Evolutionary conservation across 2,888 invertebrate genomes (phyloP).

Genomic region (Drosophila antonietae): DNA sequence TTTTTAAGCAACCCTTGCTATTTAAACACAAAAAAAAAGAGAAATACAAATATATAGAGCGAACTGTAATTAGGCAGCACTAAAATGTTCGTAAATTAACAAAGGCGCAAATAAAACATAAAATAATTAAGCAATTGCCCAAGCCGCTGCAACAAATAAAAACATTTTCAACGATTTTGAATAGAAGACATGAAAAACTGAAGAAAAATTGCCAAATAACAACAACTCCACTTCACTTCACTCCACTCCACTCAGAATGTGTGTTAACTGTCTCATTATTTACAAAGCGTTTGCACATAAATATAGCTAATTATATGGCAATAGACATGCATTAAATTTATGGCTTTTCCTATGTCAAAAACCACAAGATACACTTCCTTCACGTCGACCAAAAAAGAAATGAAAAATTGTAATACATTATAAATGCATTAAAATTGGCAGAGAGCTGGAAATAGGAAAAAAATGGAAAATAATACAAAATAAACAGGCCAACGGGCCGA

Average conservation of each 20-base stretch:
- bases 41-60: slow-evolving; percentile 52
- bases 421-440: slow-evolving; percentile 32
- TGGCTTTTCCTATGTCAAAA: slow-evolving; percentile 13
- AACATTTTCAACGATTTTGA: slow-evolving; percentile 31
- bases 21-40: slow-evolving; percentile 2
- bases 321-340: slow-evolving; percentile 20
- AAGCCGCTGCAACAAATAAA: slow-evolving; percentile 30
- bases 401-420: slow-evolving; percentile 25
- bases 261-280: slow-evolving; percentile 42
- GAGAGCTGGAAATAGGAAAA: slow-evolving; percentile 13
- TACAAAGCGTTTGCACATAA: slow-evolving; percentile 16
- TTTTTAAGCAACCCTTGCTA: slow-evolving; percentile 25
- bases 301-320: slow-evolving; percentile 16
- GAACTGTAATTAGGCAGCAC: slow-evolving; percentile 68
- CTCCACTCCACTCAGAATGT: slow-evolving; percentile 29
- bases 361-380: slow-evolving; percentile 10
- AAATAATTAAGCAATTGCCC: slow-evolving; percentile 50
- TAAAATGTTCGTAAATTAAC: slow-evolving; percentile 69
- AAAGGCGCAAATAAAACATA: slow-evolving; percentile 59
- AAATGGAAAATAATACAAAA: slow-evolving; percentile 2
- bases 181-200: slow-evolving; percentile 33
- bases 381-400: slow-evolving; percentile 3
- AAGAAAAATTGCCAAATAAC: slow-evolving; percentile 36
- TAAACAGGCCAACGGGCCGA: slow-evolving; percentile 16
- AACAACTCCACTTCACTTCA: not conserved